Evolutionary conservation across 2,113 vertebrate genomes (phyloP).

Genomic region (Nerophis lumbriciformis): DNA sequence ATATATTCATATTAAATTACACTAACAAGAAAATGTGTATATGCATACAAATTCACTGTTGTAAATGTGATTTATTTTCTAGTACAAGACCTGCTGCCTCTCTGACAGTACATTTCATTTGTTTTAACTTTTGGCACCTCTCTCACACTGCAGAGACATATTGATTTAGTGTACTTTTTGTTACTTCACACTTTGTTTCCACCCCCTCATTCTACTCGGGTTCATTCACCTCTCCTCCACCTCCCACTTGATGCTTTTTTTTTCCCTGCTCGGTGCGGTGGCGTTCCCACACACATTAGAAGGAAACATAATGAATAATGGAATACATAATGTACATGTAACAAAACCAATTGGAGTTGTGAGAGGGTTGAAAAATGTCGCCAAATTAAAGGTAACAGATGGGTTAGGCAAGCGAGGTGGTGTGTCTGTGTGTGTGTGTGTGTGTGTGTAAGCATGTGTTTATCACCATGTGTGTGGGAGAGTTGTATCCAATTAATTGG

Average conservation of each 20-base stretch:
- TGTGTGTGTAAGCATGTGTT: not conserved
- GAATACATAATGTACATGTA: not conserved
- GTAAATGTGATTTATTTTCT: not conserved
- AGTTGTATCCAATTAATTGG: conserved; percentile 89
- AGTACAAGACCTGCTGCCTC: conserved; percentile 17
- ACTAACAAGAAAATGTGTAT: not conserved
- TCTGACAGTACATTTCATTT: conserved; percentile 5
- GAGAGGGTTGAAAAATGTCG: conserved; percentile 21
- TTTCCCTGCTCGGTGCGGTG: conserved; percentile 8
- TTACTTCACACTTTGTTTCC: conserved; percentile 42
- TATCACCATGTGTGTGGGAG: not conserved
- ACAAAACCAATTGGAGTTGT: conserved; percentile 7
- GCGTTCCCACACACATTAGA: conserved; percentile 13
- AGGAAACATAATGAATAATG: not conserved
- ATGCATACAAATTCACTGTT: not conserved
- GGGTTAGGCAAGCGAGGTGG: conserved; percentile 4
- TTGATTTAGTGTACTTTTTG: conserved; percentile 42
- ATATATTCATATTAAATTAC: conserved; percentile 35
- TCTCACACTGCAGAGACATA: conserved; percentile 35
- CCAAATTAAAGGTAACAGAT: conserved; percentile 22
- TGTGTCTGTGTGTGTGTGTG: not conserved
- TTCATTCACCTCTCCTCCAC: conserved; percentile 37
- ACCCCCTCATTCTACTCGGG: conserved; percentile 30
- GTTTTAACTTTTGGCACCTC: conserved; percentile 20
- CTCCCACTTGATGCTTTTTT: conserved; percentile 24